Conservation (phyloP, 2,797 vertebrate genomes). For the Megalops cyprinoides region DNA sequence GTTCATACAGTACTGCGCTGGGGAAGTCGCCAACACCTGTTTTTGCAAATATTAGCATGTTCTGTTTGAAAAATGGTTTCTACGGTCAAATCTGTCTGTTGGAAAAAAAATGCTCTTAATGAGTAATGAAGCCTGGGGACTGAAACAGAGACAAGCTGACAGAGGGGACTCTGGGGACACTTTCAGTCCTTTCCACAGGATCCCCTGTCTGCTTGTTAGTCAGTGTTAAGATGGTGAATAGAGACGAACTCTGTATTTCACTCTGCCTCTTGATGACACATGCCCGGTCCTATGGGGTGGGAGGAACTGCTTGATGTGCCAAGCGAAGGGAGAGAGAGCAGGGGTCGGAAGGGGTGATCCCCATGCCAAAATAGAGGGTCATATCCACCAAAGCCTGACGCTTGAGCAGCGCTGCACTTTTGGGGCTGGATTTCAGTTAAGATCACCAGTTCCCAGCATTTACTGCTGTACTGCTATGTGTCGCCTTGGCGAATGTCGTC, state of each 20-base stretch:
- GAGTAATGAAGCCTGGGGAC: not conserved
- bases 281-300: too few relatives aligned
- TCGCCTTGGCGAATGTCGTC: not conserved
- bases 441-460: not conserved
- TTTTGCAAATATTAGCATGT: not conserved
- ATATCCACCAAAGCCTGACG: too few relatives aligned
- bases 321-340: too few relatives aligned
- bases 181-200: too few relatives aligned
- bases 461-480: not conserved
- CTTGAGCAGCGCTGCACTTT: not conserved
- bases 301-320: too few relatives aligned
- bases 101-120: not conserved
- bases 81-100: not conserved
- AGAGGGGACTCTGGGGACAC: not conserved
- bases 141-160: not conserved
- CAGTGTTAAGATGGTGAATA: too few relatives aligned
- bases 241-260: too few relatives aligned
- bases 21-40: not conserved
- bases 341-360: too few relatives aligned
- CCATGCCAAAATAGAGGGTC: too few relatives aligned
- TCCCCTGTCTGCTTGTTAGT: too few relatives aligned
- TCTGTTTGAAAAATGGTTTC: not conserved
- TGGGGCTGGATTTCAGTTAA: not conserved
- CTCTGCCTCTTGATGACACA: too few relatives aligned
- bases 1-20: conserved; percentile 16